A percentile compares a stretch with the other conserved stretches of the same genome.
phyloP scores from a whole-genome alignment of 2,888 invertebrate genomes.

The Nemoura dubitans region DNA sequence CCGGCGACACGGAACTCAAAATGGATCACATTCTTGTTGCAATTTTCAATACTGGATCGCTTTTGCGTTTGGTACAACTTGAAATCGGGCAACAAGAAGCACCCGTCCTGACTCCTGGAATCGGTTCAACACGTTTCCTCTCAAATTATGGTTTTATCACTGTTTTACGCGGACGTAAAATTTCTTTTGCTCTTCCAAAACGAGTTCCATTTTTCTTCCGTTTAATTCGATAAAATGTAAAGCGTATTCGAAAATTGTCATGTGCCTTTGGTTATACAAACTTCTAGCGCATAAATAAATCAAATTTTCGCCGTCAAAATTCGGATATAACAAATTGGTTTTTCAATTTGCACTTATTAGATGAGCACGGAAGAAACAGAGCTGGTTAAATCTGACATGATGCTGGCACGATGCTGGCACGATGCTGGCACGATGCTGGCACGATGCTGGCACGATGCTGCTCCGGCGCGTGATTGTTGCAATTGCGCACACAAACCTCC shows the following conservation, averaged over 20 bases:
- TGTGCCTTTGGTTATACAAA: not conserved
- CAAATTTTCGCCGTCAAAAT: not conserved
- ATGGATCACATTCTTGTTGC: not conserved
- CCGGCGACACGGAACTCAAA: not conserved
- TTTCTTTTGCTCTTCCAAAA: too few species aligned
- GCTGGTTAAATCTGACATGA: too few species aligned
- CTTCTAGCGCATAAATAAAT: not conserved
- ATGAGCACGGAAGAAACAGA: not conserved
- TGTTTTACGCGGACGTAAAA: not conserved
- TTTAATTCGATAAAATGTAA: not conserved
- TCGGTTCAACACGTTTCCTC: not conserved
- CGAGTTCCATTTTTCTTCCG: not conserved
- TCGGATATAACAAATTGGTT: constrained; percentile 1
- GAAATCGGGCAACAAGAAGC: too few species aligned
- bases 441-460: too few species aligned
- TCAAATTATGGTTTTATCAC: not conserved
- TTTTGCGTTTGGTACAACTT: not conserved
- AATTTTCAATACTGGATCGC: not conserved
- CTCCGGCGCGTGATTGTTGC: too few species aligned
- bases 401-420: too few species aligned
- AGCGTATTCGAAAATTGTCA: not conserved
- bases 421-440: too few species aligned
- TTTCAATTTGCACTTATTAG: not conserved
- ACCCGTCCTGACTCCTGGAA: too few species aligned
- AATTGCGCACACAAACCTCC: too few species aligned